A percentile compares a stretch with the other conserved stretches of the same genome.
phyloP scores from a whole-genome alignment of 2,797 vertebrate genomes.

The Amniataba percoides region DNA sequence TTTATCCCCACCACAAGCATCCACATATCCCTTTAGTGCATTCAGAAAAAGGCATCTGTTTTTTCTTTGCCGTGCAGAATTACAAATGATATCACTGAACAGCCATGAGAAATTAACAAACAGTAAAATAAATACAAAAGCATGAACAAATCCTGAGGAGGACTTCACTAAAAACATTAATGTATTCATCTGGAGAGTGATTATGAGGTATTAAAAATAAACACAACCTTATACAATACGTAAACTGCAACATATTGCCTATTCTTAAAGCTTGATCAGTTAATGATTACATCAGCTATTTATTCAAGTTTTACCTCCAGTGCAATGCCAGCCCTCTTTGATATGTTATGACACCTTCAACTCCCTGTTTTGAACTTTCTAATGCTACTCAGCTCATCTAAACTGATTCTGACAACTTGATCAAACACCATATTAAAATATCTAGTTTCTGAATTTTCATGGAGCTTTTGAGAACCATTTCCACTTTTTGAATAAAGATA shows the following conservation, averaged over 20 bases:
- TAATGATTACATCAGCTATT: neutral
- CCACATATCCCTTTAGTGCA: neutral
- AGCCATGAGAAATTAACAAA: neutral
- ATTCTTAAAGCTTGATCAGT: constrained; percentile 16
- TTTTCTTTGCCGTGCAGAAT: neutral
- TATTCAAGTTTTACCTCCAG: constrained; percentile 18
- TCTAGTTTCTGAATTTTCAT: neutral
- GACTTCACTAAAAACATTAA: neutral
- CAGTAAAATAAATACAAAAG: neutral
- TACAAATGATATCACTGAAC: neutral
- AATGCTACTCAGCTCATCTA: neutral
- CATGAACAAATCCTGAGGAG: constrained; percentile 10
- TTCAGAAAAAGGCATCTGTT: constrained; percentile 15
- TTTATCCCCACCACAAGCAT: neutral
- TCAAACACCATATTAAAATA: neutral
- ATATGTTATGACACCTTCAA: constrained; percentile 6
- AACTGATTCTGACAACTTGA: neutral
- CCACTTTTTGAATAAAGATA: neutral
- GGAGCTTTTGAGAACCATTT: neutral
- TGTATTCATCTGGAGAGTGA: neutral
- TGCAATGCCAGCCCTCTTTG: neutral
- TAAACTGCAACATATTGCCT: neutral
- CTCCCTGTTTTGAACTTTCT: constrained; percentile 1
- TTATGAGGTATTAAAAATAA: neutral
- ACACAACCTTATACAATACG: constrained; percentile 1